phyloP scores from a whole-genome alignment of 2,888 invertebrate genomes.

The Pachydiplax longipennis region DNA sequence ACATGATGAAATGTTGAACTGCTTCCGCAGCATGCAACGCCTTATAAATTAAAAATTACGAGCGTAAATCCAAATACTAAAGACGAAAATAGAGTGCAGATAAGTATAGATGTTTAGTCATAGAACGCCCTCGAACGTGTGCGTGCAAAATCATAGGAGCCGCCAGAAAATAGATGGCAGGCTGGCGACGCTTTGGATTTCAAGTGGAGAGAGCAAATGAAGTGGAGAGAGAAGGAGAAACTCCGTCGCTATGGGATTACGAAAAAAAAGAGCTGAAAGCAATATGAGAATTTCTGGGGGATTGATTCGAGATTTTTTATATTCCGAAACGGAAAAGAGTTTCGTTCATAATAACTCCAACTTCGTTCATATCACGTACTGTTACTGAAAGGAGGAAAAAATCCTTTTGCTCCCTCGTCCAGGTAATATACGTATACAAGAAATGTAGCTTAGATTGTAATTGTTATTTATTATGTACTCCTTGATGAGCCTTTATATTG shows the following conservation, averaged over 20 bases:
- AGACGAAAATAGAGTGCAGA: not conserved
- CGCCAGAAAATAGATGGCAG: not conserved
- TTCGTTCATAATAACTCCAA: no score
- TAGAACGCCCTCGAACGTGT: not conserved
- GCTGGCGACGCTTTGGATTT: not conserved
- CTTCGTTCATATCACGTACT: no score
- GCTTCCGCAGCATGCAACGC: not conserved
- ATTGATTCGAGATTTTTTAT: no score
- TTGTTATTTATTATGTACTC: no score
- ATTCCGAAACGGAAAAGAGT: no score
- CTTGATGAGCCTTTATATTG: no score
- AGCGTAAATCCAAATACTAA: not conserved
- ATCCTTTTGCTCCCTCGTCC: no score
- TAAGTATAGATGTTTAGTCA: slow-evolving; percentile 34
- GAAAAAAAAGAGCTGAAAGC: not conserved
- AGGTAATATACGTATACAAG: no score
- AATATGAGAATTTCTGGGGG: not conserved
- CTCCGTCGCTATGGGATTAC: not conserved
- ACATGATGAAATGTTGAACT: no score
- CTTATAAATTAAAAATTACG: not conserved
- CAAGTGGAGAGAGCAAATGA: not conserved
- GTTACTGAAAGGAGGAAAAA: no score
- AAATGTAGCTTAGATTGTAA: no score
- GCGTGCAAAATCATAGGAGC: not conserved
- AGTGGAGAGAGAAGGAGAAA: not conserved